Base-by-base conservation (phyloP, 1,140 invertebrate species). In the Drosophila biarmipes region DNA sequence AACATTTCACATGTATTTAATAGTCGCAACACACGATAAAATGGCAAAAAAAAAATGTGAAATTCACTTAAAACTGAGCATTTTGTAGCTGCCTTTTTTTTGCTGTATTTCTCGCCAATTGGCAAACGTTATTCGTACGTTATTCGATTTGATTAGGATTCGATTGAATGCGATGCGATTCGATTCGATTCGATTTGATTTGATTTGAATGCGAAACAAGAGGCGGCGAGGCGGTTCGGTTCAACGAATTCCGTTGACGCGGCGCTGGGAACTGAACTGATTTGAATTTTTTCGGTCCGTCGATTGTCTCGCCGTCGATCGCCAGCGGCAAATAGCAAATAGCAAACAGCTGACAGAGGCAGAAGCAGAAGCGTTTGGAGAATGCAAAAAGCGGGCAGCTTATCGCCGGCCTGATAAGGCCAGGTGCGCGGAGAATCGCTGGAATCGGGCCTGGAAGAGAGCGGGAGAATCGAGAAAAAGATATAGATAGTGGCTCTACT, bases 201-300 rank as follows among this genome's bases (percentile, higher is more conserved):
- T 58, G 45, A 78, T 82, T 37, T 75, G 53, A 64, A 61, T 35
- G 52, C 34, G 35, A 52, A 53, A 67, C 56, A 49, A 35, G 54
- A 35, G 57, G 45, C 45, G 21, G 11, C 24, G 49, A 21, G 14
- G 19, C 48, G 48, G 21, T 48, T 27, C 45, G 66, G 34, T 68
- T 69, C 66, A 69, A 69, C 63, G 67, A 56, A 69, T 69, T 56
- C 19, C 66, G 66, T 66, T 66, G 53, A 57, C 64, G 52, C 78
- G 49, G 59, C 75, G 75, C 72, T 71, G 79, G 74, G 46, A 84
- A 84, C 80, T 84, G 80, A 84, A 84, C 80, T 84, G 80, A 84
- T 84, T 84, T 79, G 62, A 84, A 84, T 84, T 82, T 78, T 24
- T 38, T 57, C 42, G 53, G 54, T 54, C 46, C 71, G 71, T 72